Evolutionary conservation across 2,113 vertebrate genomes (phyloP).

Genomic region (Phyllostomus discolor): DNA sequence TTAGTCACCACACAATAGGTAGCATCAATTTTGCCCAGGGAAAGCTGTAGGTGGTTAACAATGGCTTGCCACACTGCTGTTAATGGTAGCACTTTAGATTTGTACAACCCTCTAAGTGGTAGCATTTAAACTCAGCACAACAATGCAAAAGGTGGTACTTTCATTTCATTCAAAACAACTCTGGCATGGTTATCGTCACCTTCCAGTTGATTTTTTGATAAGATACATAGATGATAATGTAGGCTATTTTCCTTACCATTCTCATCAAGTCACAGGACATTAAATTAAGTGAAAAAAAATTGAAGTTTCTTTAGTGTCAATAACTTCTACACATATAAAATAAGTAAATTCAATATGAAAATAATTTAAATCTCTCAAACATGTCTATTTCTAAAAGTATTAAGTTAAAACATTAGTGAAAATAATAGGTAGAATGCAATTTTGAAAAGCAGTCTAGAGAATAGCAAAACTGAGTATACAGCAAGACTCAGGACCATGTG

Average conservation of each 20-base stretch:
- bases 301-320: background rate
- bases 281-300: background rate
- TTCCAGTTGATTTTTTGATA: slow-evolving; percentile 56
- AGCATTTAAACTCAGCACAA: slow-evolving; percentile 65
- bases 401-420: background rate
- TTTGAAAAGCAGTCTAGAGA: background rate
- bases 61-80: slow-evolving; percentile 66
- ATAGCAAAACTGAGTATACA: background rate
- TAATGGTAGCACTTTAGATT: slow-evolving; percentile 71
- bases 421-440: background rate
- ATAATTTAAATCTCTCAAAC: background rate
- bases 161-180: slow-evolving; percentile 55
- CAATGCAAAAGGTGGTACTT: slow-evolving; percentile 31
- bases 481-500: background rate
- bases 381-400: background rate
- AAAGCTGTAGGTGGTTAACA: slow-evolving; percentile 71
- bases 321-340: background rate
- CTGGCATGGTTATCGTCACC: slow-evolving; percentile 4
- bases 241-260: background rate
- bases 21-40: slow-evolving; percentile 64
- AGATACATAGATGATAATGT: background rate
- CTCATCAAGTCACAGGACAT: background rate
- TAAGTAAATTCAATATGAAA: background rate
- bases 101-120: slow-evolving; percentile 52
- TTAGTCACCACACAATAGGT: slow-evolving; percentile 51